phyloP scores from a whole-genome alignment of 2,888 invertebrate genomes.

The Electrophaes corylata region DNA sequence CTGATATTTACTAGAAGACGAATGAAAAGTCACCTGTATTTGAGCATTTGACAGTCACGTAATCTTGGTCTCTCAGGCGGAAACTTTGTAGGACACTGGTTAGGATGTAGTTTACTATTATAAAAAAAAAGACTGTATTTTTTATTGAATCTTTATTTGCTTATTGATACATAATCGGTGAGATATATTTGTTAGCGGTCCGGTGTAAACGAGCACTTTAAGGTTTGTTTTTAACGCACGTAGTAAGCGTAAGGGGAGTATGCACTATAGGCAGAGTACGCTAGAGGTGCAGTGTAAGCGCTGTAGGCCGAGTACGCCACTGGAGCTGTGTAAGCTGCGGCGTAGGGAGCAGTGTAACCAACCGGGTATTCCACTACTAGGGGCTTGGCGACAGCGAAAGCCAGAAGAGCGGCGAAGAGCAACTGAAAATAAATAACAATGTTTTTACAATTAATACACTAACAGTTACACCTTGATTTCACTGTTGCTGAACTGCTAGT shows the following conservation, averaged over 20 bases:
- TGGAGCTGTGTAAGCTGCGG: slow-evolving; percentile 80
- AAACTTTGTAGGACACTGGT: no score
- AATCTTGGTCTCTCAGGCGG: no score
- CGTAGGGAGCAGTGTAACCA: slow-evolving; percentile 74
- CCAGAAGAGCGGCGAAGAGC: slow-evolving; percentile 80
- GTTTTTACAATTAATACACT: not conserved
- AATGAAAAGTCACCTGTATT: no score
- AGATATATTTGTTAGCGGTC: slow-evolving; percentile 13
- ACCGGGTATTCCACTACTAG: slow-evolving; percentile 66
- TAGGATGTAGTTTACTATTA: no score
- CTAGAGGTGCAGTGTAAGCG: slow-evolving; percentile 54
- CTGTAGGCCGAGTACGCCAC: slow-evolving; percentile 64
- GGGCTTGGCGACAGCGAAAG: slow-evolving; percentile 80
- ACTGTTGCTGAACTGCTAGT: no score
- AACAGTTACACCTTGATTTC: no score
- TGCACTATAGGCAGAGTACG: slow-evolving; percentile 62
- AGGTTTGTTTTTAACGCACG: slow-evolving; percentile 55
- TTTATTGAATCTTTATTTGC: slow-evolving; percentile 15
- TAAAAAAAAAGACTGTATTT: no score
- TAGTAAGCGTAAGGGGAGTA: slow-evolving; percentile 71
- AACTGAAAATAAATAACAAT: slow-evolving; percentile 49
- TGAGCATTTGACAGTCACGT: no score
- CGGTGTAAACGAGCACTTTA: not conserved
- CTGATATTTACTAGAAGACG: no score
- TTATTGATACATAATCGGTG: slow-evolving; percentile 16